phyloP scores from a whole-genome alignment of 2,797 vertebrate species.

The Rhabdomys pumilio region DNA sequence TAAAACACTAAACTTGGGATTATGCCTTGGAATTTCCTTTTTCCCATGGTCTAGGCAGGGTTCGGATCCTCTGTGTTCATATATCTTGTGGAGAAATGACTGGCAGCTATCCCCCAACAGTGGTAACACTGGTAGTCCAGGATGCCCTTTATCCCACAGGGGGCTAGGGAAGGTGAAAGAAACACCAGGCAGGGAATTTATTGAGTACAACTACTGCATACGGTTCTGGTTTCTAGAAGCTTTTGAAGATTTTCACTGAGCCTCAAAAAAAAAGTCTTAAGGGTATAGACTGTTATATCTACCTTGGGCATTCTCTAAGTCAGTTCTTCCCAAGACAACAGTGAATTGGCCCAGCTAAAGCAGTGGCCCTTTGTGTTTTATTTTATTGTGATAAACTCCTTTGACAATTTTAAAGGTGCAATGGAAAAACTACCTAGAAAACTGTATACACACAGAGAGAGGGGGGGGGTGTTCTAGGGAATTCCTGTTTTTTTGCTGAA shows the following conservation, averaged over 20 bases:
- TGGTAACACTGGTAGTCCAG: neutral
- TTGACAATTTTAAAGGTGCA: slow-evolving; percentile 19
- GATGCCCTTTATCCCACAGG: neutral
- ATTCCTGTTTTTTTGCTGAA: slow-evolving; percentile 5
- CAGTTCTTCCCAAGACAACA: slow-evolving; percentile 33
- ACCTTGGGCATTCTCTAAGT: slow-evolving; percentile 21
- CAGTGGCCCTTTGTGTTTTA: neutral
- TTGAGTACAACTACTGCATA: neutral
- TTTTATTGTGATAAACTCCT: neutral
- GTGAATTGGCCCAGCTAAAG: neutral
- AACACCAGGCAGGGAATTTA: neutral
- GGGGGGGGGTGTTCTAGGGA: neutral
- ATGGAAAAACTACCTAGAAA: neutral
- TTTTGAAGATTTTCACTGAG: neutral
- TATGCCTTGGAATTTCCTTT: slow-evolving; percentile 21
- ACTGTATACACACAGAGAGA: neutral
- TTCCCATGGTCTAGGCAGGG: neutral
- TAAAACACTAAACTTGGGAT: slow-evolving; percentile 2
- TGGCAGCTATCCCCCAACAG: neutral
- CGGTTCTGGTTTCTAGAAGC: neutral
- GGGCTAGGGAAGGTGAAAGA: neutral
- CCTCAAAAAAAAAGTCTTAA: neutral
- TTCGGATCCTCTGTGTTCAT: neutral
- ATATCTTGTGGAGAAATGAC: neutral
- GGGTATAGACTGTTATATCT: neutral